These are phyloP conservation scores for Mustelus asterias DNA, from an alignment of 2,113 vertebrate genomes.

Conservation along the genomic window DNA sequence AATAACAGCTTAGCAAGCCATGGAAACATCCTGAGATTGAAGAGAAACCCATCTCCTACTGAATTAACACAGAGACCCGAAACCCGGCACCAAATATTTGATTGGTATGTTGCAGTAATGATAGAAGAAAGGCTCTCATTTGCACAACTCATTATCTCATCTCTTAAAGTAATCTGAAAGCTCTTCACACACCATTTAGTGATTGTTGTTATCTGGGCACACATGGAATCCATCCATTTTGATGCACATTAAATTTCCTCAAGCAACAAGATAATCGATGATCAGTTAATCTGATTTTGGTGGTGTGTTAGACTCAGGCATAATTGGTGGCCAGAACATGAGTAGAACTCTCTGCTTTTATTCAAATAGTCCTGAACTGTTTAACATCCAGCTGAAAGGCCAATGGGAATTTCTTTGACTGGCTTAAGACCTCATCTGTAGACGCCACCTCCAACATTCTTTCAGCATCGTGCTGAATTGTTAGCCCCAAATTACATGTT, in stretches of 20 bases:
- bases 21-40: not conserved
- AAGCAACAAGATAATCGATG: not conserved
- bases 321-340: too few species aligned
- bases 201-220: not conserved
- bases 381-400: not conserved
- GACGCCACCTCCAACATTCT: not conserved
- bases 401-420: not conserved
- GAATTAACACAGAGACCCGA: not conserved
- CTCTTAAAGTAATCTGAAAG: not conserved
- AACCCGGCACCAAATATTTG: not conserved
- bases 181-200: not conserved
- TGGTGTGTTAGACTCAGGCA: not conserved
- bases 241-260: not conserved
- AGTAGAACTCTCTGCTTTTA: not conserved
- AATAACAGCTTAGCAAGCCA: not conserved
- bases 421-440: not conserved
- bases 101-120: not conserved
- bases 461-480: too few species aligned
- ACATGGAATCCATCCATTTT: not conserved
- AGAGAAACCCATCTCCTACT: not conserved
- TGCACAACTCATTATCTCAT: not conserved
- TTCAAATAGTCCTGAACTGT: not conserved
- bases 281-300: not conserved
- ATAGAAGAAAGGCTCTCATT: not conserved
- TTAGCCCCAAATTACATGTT: too few species aligned